phyloP scores from a whole-genome alignment of 2,888 invertebrate species.

The Ophion ellenae region DNA sequence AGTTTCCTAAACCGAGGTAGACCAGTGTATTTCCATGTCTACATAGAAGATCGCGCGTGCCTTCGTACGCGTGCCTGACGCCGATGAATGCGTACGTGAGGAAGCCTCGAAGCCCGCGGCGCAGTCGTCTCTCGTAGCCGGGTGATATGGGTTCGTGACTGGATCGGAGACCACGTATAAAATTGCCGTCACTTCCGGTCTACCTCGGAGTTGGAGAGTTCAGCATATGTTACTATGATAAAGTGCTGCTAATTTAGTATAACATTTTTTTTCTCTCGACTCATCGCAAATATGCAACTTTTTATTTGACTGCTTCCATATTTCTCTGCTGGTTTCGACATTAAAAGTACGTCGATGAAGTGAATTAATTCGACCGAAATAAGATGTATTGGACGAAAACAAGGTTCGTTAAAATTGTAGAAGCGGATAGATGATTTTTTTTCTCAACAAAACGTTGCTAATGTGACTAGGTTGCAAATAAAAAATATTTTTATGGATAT shows the following conservation, averaged over 20 bases:
- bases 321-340: neutral
- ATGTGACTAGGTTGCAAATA: no score
- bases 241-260: neutral
- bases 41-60: conserved; percentile 38
- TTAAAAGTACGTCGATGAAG: no score
- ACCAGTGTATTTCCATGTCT: conserved; percentile 1
- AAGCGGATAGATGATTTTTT: neutral
- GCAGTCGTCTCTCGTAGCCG: conserved; percentile 6
- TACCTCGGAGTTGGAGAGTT: conserved; percentile 19
- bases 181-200: conserved; percentile 59
- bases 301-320: neutral
- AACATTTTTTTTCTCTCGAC: neutral
- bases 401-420: neutral
- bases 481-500: no score
- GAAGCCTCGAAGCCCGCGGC: conserved; percentile 28
- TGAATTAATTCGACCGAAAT: neutral
- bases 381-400: neutral
- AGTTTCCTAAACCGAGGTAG: neutral
- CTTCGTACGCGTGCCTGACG: conserved; percentile 56
- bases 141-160: conserved; percentile 36
- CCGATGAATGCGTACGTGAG: conserved; percentile 56
- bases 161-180: conserved; percentile 39
- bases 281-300: neutral
- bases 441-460: neutral
- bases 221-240: neutral